Base-by-base conservation (phyloP, 2,888 invertebrate genomes). In the Reticulitermes lucifugus region DNA sequence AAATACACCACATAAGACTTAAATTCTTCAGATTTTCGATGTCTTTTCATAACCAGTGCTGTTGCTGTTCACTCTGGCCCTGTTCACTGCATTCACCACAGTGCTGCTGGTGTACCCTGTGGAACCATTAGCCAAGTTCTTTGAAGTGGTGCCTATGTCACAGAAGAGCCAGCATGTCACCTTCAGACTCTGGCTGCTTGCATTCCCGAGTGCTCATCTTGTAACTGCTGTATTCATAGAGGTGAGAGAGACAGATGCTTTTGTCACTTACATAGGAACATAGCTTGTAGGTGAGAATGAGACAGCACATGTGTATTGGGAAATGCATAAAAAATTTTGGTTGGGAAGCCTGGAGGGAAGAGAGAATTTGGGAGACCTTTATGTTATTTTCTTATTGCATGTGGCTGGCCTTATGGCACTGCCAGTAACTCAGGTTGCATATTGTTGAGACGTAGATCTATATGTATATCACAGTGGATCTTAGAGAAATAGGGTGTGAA, bases 201-300 rank as follows among this genome's bases (percentile, higher is more conserved):
- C 92, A 22, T 92, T 95, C 88, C 95, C 95, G 0, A 87, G 92
- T 4, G 88, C 92, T 43, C 94, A 95, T 90, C 90, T 94, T 65
- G 84, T 94, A 60, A 86, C 93, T 29, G 93, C 95, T 73, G 90
- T 93, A 65, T 91, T 92, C 84, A 92, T 95, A 86, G 95, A 95
- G 93, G 95, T 95, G 90, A 91, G 89, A 25, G 90, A 91, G 89
- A 25, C 46, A 46, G 14, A 55, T 55, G 14, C 55, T 55, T 12
- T 18, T 55, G 12, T 55, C 5, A 18, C 14, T 55, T 18, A 55
- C 55, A 55, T 18, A 55, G 55, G 55, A 18, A 55, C 55, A 55
- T 18, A 18, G 18, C 18, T 18, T 55, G 12, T 18, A 55, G 18
- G 1, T 18, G 55, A 18, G 14, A 18, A 55, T 55, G 1, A 55